A percentile compares a stretch with the other conserved stretches of the same genome.
phyloP scores from a whole-genome alignment of 2,888 invertebrate species.

The Byasa hedistus region DNA sequence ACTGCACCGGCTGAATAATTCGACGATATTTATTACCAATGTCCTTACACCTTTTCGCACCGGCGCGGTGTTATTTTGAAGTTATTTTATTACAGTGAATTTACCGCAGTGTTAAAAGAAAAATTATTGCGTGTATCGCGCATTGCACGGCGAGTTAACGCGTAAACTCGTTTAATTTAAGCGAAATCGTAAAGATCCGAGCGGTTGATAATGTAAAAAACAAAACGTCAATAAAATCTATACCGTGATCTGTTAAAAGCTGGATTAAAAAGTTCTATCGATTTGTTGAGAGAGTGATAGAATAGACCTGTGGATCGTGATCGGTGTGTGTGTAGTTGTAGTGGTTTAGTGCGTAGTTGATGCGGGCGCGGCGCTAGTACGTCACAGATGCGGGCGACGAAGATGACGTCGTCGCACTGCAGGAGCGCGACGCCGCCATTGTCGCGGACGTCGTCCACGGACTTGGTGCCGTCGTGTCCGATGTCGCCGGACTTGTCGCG shows the following conservation, averaged over 20 bases:
- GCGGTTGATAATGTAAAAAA: conserved; percentile 15
- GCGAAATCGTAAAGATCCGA: conserved; percentile 22
- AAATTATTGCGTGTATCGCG: not conserved
- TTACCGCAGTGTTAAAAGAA: not conserved
- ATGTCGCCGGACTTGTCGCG: conserved; percentile 65
- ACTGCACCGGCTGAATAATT: conserved; percentile 9
- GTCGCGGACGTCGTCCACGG: conserved; percentile 71
- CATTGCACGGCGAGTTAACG: not conserved
- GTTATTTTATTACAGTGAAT: not conserved
- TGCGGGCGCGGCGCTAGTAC: conserved; percentile 38
- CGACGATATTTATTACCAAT: conserved; percentile 16
- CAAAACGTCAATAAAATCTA: conserved; percentile 16
- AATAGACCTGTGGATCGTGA: conserved; percentile 14
- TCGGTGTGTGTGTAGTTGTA: conserved; percentile 9
- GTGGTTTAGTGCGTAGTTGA: conserved; percentile 23
- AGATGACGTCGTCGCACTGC: conserved; percentile 77
- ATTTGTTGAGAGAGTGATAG: conserved; percentile 2
- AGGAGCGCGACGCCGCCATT: conserved; percentile 75
- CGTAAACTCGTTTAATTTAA: conserved; percentile 9
- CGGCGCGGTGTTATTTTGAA: not conserved
- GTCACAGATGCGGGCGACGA: conserved; percentile 68
- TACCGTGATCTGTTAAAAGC: conserved; percentile 17
- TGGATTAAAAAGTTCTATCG: conserved; percentile 11
- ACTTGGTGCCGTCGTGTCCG: conserved; percentile 47
- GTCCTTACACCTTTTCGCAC: conserved; percentile 12